Evolutionary conservation across 1,140 invertebrate genomes (phyloP).

Genomic region (Arctopsyche grandis): DNA sequence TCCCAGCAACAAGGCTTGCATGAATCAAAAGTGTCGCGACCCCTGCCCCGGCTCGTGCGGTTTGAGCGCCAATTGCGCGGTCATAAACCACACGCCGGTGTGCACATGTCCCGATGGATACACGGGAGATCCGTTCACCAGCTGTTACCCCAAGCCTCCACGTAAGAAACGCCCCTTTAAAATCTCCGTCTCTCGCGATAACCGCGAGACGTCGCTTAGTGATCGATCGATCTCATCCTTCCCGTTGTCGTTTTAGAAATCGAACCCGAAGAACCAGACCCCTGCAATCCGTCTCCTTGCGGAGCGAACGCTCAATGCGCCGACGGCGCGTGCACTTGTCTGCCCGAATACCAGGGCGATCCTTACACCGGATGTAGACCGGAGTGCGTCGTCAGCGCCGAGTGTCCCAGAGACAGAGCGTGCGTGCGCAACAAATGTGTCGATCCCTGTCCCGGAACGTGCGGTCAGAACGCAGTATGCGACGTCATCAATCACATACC

Average conservation of each 20-base stretch:
- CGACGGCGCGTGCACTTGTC: conserved; percentile 72
- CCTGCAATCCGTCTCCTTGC: conserved; percentile 73
- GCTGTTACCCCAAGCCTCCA: conserved; percentile 69
- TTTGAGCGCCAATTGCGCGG: conserved; percentile 70
- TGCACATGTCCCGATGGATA: conserved; percentile 74
- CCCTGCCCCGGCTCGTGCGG: conserved; percentile 80
- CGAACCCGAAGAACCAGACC: conserved; percentile 59
- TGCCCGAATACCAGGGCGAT: conserved; percentile 75
- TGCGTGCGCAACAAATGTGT: conserved; percentile 85
- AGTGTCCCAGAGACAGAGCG: conserved; percentile 80
- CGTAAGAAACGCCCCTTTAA: conserved; percentile 33
- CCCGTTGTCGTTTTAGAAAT: conserved; percentile 57
- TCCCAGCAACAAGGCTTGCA: conserved; percentile 70
- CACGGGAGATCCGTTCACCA: conserved; percentile 76
- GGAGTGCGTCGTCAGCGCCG: conserved; percentile 81
- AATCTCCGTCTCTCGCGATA: background rate
- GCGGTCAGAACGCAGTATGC: conserved; percentile 82
- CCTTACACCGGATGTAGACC: conserved; percentile 80
- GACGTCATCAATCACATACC: conserved; percentile 84
- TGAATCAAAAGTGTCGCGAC: conserved; percentile 73
- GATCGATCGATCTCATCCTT: background rate
- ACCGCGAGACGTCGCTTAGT: background rate
- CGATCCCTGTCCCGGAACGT: conserved; percentile 86
- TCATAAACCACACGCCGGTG: conserved; percentile 72
- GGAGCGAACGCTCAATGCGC: conserved; percentile 71